Conservation (phyloP, 2,113 vertebrate genomes). For the Oryzias javanicus region DNA sequence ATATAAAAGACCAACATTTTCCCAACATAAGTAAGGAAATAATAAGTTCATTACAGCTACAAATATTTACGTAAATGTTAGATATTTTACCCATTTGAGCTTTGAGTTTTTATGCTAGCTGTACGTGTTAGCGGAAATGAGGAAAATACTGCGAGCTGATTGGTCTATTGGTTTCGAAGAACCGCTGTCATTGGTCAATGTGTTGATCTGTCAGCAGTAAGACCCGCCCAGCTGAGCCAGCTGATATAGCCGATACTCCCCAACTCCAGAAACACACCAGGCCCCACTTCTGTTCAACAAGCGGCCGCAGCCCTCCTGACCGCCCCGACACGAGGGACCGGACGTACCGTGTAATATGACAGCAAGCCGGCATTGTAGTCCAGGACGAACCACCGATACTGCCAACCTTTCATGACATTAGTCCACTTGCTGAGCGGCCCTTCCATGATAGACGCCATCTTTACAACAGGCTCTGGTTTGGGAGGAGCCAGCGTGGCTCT, state of each 20-base stretch:
- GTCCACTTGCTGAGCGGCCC: conserved; percentile 99
- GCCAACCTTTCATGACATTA: conserved; percentile 98
- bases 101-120: conserved; percentile 35
- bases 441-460: conserved; percentile 99
- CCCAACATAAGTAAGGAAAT: no score
- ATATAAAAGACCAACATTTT: no score
- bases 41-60: no score
- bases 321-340: not conserved
- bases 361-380: conserved; percentile 94
- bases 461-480: conserved; percentile 72
- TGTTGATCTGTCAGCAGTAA: conserved; percentile 30
- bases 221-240: conserved; percentile 57
- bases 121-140: conserved; percentile 35
- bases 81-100: not conserved
- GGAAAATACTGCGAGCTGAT: conserved; percentile 33
- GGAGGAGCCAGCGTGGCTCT: no score
- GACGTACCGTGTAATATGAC: conserved; percentile 95
- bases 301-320: conserved; percentile 20
- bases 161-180: conserved; percentile 34
- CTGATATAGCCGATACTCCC: conserved; percentile 59
- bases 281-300: conserved; percentile 38
- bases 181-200: conserved; percentile 45
- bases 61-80: not conserved
- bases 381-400: conserved; percentile 97
- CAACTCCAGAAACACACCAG: conserved; percentile 75